Evolutionary conservation across 2,888 invertebrate species (phyloP), one percentile per base, ranked within the genome.

Genomic region (Stenotaenia linearis): DNA sequence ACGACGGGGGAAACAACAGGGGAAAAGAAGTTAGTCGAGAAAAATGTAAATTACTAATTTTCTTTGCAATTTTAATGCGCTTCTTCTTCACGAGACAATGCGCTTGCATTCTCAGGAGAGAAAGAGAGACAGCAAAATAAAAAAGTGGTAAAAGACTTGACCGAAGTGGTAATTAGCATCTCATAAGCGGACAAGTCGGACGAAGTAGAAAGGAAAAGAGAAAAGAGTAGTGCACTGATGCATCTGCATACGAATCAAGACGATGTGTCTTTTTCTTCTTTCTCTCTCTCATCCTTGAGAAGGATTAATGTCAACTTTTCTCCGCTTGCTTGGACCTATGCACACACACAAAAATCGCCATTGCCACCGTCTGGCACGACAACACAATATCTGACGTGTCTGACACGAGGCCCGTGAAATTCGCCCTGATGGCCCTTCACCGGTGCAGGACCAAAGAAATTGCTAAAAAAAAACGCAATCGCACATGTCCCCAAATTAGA

Each of bases 1-100:
- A 74, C 75, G 75, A 74, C 75, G 75, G 32, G 30, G 75, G 32
- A 28, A 32, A 74, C 28, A 32, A 74, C 75, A 74, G 28, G 28
- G 50, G 50, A 50, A 50, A 50, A 50, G 50, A 50, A 50, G 50
- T 50, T 50, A 50, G 50, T 50, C 50, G 50, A 50, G 50, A 50
- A 50, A 50, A 50, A 50, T 50, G 50, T 50, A 50, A 50, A 50
- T 50, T 50, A 50, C 50, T 50, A 50, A 50, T 50, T 50, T 50
- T 50, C 50, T 50, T 50, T 50, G 50, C 50, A 50, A 50, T 50
- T 50, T 50, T 50, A 50, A 50, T 50, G 50, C 50, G 50, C 50
- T 50, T 50, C 50, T 50, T 50, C 50, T 50, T 50, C 50, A 50
- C 50, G 50, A 50, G 50, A 50, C 50, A 50, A 50, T 50, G 50